phyloP scores from a whole-genome alignment of 2,797 vertebrate genomes.

The Numenius phaeopus region DNA sequence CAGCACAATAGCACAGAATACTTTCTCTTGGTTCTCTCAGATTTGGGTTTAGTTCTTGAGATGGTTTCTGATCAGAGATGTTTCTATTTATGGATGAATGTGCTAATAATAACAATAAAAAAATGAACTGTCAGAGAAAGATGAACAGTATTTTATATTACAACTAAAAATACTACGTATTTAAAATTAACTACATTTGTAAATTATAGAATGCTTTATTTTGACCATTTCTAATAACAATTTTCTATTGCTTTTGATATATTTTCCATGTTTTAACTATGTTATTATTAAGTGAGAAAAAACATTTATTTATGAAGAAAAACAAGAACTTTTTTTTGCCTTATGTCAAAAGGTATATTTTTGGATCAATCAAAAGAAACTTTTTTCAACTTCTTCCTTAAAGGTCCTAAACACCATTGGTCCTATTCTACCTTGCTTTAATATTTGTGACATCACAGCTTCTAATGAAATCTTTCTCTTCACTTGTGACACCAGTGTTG shows the following conservation, averaged over 20 bases:
- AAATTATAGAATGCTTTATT: neutral
- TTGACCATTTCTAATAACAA: neutral
- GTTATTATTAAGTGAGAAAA: neutral
- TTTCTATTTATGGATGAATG: neutral
- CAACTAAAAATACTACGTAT: neutral
- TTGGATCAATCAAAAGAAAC: neutral
- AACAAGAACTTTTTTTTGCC: neutral
- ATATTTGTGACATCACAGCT: neutral
- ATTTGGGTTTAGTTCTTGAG: neutral
- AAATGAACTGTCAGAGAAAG: neutral
- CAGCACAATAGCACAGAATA: neutral
- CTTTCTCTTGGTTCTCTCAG: neutral
- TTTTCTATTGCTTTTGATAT: neutral
- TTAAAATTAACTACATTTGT: neutral
- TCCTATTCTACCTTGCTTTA: neutral
- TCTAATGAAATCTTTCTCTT: neutral
- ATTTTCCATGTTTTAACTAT: neutral
- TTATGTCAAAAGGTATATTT: neutral
- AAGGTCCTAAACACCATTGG: accelerated
- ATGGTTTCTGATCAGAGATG: neutral
- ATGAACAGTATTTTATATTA: neutral
- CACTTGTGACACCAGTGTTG: neutral
- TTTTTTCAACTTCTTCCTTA: neutral
- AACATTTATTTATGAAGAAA: neutral
- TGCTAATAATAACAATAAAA: neutral